Conservation (phyloP, 2,113 vertebrate species). For the Chaetorhynchus papuensis region DNA sequence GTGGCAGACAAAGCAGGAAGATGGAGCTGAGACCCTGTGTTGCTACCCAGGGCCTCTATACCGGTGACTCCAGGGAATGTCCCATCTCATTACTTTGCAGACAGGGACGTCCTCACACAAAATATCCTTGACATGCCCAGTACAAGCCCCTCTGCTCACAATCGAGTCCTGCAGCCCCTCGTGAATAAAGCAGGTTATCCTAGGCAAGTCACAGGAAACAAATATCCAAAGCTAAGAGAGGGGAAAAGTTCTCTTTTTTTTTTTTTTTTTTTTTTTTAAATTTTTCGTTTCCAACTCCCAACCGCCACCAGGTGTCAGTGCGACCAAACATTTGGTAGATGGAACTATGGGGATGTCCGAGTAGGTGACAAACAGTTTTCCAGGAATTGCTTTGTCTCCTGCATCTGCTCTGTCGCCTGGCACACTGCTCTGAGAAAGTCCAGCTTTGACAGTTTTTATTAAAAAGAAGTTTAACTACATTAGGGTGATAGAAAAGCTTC, state of each 20-base stretch:
- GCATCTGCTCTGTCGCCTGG: not conserved
- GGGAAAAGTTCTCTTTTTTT: not conserved
- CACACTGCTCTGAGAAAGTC: not conserved
- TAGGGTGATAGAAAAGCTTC: conserved; percentile 60
- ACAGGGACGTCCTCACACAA: not conserved
- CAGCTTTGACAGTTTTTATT: conserved; percentile 42
- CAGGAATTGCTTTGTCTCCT: not conserved
- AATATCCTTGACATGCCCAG: not conserved
- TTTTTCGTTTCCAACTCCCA: not conserved
- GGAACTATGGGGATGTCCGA: not conserved
- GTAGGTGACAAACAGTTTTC: not conserved
- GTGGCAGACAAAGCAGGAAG: not conserved
- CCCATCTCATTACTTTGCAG: not conserved
- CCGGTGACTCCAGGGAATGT: not conserved
- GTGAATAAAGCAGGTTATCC: not conserved
- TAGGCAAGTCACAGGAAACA: not conserved
- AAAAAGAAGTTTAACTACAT: conserved; percentile 55
- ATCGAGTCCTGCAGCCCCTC: not conserved
- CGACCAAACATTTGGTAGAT: not conserved
- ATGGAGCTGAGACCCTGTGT: not conserved
- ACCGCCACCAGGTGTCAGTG: conserved; percentile 49
- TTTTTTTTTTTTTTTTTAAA: not conserved
- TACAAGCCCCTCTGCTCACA: not conserved
- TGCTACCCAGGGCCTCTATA: not conserved
- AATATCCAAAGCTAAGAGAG: not conserved